phyloP scores from a whole-genome alignment of 2,888 invertebrate species.

The Choreutis nemorana region DNA sequence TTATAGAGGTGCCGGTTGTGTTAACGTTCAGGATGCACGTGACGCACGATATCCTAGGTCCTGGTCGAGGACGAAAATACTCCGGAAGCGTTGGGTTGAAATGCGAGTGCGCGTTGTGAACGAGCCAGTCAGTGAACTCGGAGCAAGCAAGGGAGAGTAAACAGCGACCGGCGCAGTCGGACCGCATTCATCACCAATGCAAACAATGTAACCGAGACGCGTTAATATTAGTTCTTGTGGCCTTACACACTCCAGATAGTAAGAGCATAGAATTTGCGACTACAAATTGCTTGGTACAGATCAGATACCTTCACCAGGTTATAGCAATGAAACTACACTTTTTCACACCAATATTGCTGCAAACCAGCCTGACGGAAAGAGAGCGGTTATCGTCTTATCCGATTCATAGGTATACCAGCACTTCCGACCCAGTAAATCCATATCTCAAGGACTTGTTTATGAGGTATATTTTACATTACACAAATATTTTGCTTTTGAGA shows the following conservation, averaged over 20 bases:
- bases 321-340: constrained; percentile 1
- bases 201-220: constrained; percentile 41
- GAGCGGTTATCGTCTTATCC: no score
- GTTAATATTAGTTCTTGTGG: constrained; percentile 31
- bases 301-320: constrained; percentile 5
- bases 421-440: no score
- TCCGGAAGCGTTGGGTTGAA: constrained; percentile 48
- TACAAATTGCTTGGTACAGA: no score
- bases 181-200: constrained; percentile 45
- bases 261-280: constrained; percentile 10
- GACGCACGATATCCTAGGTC: constrained; percentile 34
- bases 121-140: constrained; percentile 45
- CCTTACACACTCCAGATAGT: constrained; percentile 8
- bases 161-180: constrained; percentile 28
- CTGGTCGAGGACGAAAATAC: constrained; percentile 37
- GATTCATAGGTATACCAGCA: no score
- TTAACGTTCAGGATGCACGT: constrained; percentile 28
- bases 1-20: constrained; percentile 17
- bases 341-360: neutral
- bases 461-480: no score
- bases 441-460: no score
- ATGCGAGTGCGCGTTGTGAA: constrained; percentile 25
- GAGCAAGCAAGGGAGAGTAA: constrained; percentile 33
- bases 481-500: no score
- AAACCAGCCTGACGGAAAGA: no score